Conservation (phyloP, 2,888 invertebrate genomes). For the Platycheirus albimanus region DNA sequence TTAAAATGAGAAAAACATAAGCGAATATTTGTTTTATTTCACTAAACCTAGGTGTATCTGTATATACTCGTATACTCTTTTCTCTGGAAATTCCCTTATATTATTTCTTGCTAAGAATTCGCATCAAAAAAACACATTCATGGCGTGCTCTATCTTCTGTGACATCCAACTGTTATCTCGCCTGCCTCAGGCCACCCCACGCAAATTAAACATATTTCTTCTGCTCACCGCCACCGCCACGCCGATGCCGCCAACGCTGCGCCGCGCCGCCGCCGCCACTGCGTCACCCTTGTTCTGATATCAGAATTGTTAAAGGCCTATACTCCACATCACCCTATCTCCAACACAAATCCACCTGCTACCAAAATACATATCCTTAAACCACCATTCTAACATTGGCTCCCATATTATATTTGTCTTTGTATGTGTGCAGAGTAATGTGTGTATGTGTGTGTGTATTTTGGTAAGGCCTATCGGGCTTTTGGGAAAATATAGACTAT, state of each 20-base stretch:
- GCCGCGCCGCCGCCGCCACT: not conserved
- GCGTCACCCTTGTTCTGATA: conserved; percentile 35
- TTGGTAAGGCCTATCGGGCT: conserved; percentile 31
- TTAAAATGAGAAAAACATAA: conserved; percentile 48
- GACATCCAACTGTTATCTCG: conserved; percentile 70
- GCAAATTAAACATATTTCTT: conserved; percentile 74
- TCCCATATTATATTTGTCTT: conserved; percentile 44
- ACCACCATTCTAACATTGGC: conserved; percentile 69
- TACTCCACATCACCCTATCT: conserved; percentile 32
- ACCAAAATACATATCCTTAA: conserved; percentile 58
- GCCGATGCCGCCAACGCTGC: too few species aligned
- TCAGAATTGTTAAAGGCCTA: conserved; percentile 52
- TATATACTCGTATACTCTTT: too few species aligned
- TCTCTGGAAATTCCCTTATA: not conserved
- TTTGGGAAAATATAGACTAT: conserved; percentile 33
- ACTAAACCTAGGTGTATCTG: not conserved
- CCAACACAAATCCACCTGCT: conserved; percentile 66
- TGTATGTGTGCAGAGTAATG: not conserved
- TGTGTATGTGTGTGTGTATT: not conserved
- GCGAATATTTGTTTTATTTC: conserved; percentile 46
- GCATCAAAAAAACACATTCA: conserved; percentile 39
- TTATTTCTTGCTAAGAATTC: conserved; percentile 24
- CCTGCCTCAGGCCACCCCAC: conserved; percentile 72
- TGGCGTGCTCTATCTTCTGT: conserved; percentile 67
- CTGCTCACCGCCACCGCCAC: conserved; percentile 31